Percentiles rank a stretch among this genome's conserved stretches.
phyloP scores from a whole-genome alignment of 1,140 invertebrate species.

The Drosophila dunni region DNA sequence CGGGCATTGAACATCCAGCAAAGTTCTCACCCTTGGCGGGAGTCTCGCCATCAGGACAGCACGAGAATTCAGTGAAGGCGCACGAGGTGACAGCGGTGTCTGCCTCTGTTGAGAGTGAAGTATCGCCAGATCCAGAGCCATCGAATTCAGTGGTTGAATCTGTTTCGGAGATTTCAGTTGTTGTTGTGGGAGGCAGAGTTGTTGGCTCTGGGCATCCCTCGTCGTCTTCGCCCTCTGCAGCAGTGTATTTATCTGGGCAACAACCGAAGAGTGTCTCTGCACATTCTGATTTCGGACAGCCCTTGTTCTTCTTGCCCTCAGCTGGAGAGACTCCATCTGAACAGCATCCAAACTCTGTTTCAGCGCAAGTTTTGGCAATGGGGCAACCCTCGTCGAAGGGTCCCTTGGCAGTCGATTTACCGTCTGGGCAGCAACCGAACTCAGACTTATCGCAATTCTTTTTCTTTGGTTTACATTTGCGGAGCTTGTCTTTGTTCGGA shows the following conservation, averaged over 20 bases:
- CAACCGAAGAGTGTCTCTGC: slow-evolving; percentile 93
- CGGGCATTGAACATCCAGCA: slow-evolving; percentile 87
- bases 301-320: slow-evolving; percentile 88
- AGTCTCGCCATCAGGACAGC: slow-evolving; percentile 92
- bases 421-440: slow-evolving; percentile 96
- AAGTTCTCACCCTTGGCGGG: slow-evolving; percentile 93
- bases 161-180: slow-evolving; percentile 64
- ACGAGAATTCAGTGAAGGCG: slow-evolving; percentile 91
- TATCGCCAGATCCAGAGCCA: slow-evolving; percentile 85
- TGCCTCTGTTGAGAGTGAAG: slow-evolving; percentile 18
- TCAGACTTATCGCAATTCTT: slow-evolving; percentile 89
- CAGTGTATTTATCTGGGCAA: slow-evolving; percentile 92
- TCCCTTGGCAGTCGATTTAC: slow-evolving; percentile 91
- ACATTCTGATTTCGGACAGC: slow-evolving; percentile 91
- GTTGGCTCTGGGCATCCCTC: slow-evolving; percentile 92
- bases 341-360: slow-evolving; percentile 95
- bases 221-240: slow-evolving; percentile 92
- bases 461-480: slow-evolving; percentile 87
- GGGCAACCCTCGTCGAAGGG: slow-evolving; percentile 93
- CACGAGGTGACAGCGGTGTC: slow-evolving; percentile 85
- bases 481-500: slow-evolving; percentile 84
- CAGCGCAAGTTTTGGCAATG: slow-evolving; percentile 90
- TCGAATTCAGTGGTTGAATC: slow-evolving; percentile 74
- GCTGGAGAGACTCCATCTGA: slow-evolving; percentile 94
- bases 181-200: slow-evolving; percentile 84